Base-by-base conservation (phyloP, 1,140 invertebrate species). In the Habropoda laboriosa region DNA sequence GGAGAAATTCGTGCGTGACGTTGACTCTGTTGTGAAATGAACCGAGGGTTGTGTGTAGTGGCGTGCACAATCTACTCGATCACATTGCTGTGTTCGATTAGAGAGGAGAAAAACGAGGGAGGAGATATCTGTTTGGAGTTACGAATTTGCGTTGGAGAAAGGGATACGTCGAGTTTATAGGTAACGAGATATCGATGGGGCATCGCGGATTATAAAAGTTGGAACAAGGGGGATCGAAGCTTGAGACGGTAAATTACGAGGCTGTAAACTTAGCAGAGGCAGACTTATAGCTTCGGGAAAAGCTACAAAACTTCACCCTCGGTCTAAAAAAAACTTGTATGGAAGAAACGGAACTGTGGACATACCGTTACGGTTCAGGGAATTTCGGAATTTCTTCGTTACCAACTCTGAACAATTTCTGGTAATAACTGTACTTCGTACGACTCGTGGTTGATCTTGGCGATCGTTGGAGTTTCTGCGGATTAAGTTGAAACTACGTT, bases 141-240 rank as follows among this genome's bases (percentile, higher is more conserved):
- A 67, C 30, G 12, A 55, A 27, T 55, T 55, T 70, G 35, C 35
- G 7, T 21, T 8, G 51, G 30, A n/a, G n/a, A 35, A 21, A 4
- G 8, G n/a, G 32, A 53, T 49, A 24, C 10, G 21, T 3, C 12
- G 16, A 27, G 51, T 53, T 40, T 38, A 40, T 13, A 13, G 49
- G 35, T 40, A 55, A 55, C 51, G 51, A 55, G 51, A 40, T 70
- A 70, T 70, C 51, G 51, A 27, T 55, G 24, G 10, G 4, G 35
- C 24, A 12, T 55, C 10, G 51, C 38, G 38, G 35, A 70, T 70
- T 55, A 70, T 70, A 70, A 70, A 70, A 70, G 32, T 70, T 70
- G 18, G 24, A 57, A 57, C 49, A 40, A 53, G 32, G 8, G 49
- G 42, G 66, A 53, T 68, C 32, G 66, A 38, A 70, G 57, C 51